These are phyloP conservation scores for Tridacna gigas DNA, from an alignment of 2,888 invertebrate species.

Conservation along the genomic window DNA sequence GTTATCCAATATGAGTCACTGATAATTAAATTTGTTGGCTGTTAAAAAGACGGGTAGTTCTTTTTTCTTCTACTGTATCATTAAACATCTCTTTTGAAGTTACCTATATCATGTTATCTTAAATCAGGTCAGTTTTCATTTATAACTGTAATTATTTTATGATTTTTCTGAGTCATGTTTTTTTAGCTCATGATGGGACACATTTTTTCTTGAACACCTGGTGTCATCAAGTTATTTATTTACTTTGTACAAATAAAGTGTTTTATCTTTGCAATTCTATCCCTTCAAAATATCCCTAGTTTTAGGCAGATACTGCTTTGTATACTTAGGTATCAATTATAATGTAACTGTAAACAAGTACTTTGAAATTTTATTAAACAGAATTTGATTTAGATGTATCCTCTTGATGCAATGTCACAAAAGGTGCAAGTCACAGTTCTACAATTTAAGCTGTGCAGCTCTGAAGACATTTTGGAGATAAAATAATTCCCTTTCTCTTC, in stretches of 20 bases:
- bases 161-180: background rate
- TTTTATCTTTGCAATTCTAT: conserved; percentile 25
- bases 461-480: no score
- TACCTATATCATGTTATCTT: background rate
- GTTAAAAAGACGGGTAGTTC: background rate
- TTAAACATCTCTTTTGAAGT: background rate
- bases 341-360: conserved; percentile 11
- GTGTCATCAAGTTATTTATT: conserved; percentile 18
- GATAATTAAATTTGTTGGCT: background rate
- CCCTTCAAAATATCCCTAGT: conserved; percentile 12
- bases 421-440: background rate
- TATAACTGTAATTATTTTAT: background rate
- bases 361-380: conserved; percentile 18
- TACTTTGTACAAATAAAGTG: conserved; percentile 9
- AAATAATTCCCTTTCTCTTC: no score
- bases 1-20: background rate
- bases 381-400: conserved; percentile 14
- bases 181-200: background rate
- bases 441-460: no score
- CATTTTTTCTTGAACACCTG: background rate
- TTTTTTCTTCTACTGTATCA: background rate
- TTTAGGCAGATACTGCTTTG: background rate
- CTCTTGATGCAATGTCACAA: conserved; percentile 7
- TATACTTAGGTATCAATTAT: conserved; percentile 23
- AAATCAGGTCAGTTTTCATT: background rate